Conservation (phyloP, 2,113 vertebrate species). For the Myotis lucifugus region DNA sequence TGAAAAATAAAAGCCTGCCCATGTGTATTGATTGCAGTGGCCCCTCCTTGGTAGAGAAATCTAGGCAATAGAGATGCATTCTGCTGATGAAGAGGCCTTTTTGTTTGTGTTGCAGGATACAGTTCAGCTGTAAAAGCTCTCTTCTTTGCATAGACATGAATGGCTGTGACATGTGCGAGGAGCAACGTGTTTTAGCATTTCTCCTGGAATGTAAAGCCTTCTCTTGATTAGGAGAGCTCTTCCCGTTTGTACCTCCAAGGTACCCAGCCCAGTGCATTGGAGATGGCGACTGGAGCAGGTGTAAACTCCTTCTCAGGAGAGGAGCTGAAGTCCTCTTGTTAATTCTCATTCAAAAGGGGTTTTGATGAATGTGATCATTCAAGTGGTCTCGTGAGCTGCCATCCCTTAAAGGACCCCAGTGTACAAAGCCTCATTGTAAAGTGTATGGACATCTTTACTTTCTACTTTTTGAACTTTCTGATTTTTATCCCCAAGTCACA, state of each 20-base stretch:
- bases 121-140: background rate
- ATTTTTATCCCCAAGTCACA: background rate
- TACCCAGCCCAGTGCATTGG: background rate
- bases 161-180: background rate
- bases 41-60: background rate
- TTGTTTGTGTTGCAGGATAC: background rate
- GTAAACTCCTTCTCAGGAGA: background rate
- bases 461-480: background rate
- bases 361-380: background rate
- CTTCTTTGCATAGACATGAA: background rate
- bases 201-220: background rate
- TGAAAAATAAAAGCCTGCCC: background rate
- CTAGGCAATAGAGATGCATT: background rate
- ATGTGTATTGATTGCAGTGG: background rate
- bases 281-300: background rate
- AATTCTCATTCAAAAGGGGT: background rate
- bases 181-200: background rate
- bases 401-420: background rate
- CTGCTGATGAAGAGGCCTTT: background rate
- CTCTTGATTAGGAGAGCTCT: accelerated
- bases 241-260: background rate
- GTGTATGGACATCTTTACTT: background rate
- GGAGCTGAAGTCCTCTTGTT: background rate
- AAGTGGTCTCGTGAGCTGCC: background rate
- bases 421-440: background rate